Percentiles rank a stretch among this genome's conserved stretches.
Conservation (phyloP, 2,888 invertebrate species). For the Aethes cnicana region DNA sequence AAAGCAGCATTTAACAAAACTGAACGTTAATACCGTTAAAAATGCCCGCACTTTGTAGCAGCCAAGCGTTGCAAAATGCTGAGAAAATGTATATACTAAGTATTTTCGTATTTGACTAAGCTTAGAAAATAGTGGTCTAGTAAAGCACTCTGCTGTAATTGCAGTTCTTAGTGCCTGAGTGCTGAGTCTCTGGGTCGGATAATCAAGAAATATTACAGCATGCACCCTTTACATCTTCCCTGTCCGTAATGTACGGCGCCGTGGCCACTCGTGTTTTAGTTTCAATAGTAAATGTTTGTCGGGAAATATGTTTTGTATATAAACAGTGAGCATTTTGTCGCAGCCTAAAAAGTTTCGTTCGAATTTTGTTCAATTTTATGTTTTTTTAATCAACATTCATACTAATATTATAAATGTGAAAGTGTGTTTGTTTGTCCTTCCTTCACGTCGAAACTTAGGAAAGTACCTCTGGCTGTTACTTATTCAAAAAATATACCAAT, state of each 20-base stretch:
- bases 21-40: conserved; percentile 9
- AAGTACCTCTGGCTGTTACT: no score
- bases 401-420: no score
- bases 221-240: conserved; percentile 34
- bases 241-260: conserved; percentile 29
- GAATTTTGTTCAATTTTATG: neutral
- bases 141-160: conserved; percentile 35
- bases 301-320: conserved; percentile 6
- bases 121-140: conserved; percentile 33
- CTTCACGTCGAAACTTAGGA: no score
- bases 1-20: neutral
- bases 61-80: conserved; percentile 16
- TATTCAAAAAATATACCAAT: no score
- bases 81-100: conserved; percentile 31
- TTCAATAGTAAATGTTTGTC: conserved; percentile 7
- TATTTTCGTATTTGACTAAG: conserved; percentile 39
- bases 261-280: conserved; percentile 1
- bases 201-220: conserved; percentile 39
- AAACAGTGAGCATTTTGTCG: no score
- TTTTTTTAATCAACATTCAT: no score
- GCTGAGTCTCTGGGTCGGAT: conserved; percentile 35
- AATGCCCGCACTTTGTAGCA: conserved; percentile 17
- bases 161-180: conserved; percentile 34
- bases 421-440: no score
- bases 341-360: no score